Conservation (phyloP, 2,888 invertebrate species). For the Scaptomyza cyrtandrae region DNA sequence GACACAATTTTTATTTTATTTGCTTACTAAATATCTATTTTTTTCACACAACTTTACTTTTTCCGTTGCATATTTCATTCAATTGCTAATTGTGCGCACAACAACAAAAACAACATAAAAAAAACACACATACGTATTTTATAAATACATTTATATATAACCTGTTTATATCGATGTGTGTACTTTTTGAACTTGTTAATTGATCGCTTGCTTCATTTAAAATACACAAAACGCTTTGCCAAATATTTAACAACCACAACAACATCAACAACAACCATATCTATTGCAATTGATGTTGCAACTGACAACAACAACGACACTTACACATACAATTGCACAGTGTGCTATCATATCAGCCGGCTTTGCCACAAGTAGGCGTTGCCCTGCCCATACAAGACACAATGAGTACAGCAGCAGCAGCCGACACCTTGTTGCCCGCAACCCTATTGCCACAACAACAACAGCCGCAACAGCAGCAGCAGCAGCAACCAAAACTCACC, state of each 20-base stretch:
- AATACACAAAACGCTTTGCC: slow-evolving; percentile 35
- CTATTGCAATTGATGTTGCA: slow-evolving; percentile 10
- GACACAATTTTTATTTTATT: slow-evolving; percentile 35
- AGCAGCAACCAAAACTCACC: slow-evolving; percentile 39
- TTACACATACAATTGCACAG: slow-evolving; percentile 53
- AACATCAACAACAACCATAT: slow-evolving; percentile 29
- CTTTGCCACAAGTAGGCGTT: slow-evolving; percentile 72
- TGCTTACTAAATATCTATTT: slow-evolving; percentile 17
- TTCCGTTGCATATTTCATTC: slow-evolving; percentile 55
- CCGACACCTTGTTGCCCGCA: slow-evolving; percentile 54
- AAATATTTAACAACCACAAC: slow-evolving; percentile 32
- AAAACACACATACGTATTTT: slow-evolving; percentile 18
- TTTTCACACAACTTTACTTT: slow-evolving; percentile 25
- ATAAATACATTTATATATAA: slow-evolving; percentile 36
- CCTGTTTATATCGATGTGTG: slow-evolving; percentile 47
- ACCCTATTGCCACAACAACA: slow-evolving; percentile 64
- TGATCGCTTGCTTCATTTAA: slow-evolving; percentile 48
- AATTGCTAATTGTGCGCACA: slow-evolving; percentile 44
- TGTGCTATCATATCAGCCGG: slow-evolving; percentile 83
- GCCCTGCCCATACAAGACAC: slow-evolving; percentile 62
- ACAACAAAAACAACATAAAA: slow-evolving; percentile 31
- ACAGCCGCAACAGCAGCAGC: slow-evolving; percentile 39
- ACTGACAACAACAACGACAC: slow-evolving; percentile 20
- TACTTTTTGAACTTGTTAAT: slow-evolving; percentile 31
- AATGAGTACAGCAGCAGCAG: slow-evolving; percentile 21